Percentiles rank a stretch among this genome's conserved stretches.
These are phyloP conservation scores for Muscidifurax raptorellus DNA, from an alignment of 1,140 invertebrate species.

Conservation along the genomic window DNA sequence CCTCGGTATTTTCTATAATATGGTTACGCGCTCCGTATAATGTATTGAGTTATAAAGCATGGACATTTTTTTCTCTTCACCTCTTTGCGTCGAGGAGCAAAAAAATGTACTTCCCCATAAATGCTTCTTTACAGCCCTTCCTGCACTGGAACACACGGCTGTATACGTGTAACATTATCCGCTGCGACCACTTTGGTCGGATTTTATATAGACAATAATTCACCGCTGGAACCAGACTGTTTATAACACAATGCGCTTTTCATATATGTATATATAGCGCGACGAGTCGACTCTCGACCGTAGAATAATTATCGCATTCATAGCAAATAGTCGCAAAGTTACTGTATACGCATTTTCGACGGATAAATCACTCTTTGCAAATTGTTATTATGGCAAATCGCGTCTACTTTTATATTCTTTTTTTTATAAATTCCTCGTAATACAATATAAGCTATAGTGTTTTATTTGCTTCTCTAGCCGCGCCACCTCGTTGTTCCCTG, in stretches of 20 bases:
- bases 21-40: too few species aligned
- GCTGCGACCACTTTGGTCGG: background rate
- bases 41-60: too few species aligned
- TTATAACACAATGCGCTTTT: conserved; percentile 38
- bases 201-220: conserved; percentile 41
- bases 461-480: conserved; percentile 31
- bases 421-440: conserved; percentile 5
- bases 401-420: background rate
- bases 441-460: background rate
- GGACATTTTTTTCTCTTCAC: too few species aligned
- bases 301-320: conserved; percentile 31
- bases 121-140: conserved; percentile 24
- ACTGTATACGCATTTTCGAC: too few species aligned
- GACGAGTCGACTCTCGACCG: background rate
- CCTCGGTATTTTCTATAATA: too few species aligned
- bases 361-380: too few species aligned
- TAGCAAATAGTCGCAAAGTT: conserved; percentile 1
- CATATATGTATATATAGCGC: background rate
- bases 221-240: conserved; percentile 23
- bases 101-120: background rate
- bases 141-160: background rate
- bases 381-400: background rate
- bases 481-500: conserved; percentile 24
- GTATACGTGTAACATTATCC: background rate
- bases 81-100: too few species aligned